Evolutionary conservation across 2,888 invertebrate genomes (phyloP).

Genomic region (Hyposoter didymator): DNA sequence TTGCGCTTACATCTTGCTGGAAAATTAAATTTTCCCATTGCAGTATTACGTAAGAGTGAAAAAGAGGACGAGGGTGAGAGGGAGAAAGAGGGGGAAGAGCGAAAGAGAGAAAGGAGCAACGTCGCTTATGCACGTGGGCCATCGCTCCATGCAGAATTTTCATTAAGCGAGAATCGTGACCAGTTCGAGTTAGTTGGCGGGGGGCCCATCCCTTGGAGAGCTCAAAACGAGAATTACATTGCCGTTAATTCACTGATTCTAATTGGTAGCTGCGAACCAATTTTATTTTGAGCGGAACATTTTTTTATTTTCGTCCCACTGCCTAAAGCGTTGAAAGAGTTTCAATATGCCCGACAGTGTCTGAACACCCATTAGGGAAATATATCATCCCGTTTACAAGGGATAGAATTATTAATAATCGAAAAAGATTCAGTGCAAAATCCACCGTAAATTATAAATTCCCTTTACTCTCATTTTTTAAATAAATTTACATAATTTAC

Average conservation of each 20-base stretch:
- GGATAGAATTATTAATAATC: background rate
- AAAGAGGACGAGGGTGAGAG: background rate
- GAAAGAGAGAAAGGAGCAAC: slow-evolving; percentile 46
- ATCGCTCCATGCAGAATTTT: slow-evolving; percentile 66
- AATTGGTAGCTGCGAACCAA: slow-evolving; percentile 67
- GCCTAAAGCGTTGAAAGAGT: background rate
- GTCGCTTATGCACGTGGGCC: slow-evolving; percentile 64
- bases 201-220: slow-evolving; percentile 37
- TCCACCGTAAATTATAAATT: background rate
- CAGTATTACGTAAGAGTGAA: slow-evolving; percentile 26
- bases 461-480: background rate
- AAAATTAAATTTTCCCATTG: slow-evolving; percentile 66
- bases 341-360: background rate
- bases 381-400: background rate
- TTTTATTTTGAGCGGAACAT: slow-evolving; percentile 63
- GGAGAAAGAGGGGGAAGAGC: background rate
- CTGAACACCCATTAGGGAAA: background rate
- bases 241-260: slow-evolving; percentile 65
- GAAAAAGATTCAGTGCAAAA: background rate
- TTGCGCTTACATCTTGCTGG: slow-evolving; percentile 62
- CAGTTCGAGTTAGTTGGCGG: slow-evolving; percentile 19
- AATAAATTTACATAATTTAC: too few species aligned
- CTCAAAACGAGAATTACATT: slow-evolving; percentile 64
- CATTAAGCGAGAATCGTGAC: slow-evolving; percentile 66
- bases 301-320: slow-evolving; percentile 16